Percentiles rank a stretch among this genome's conserved stretches.
Evolutionary conservation across 2,888 invertebrate species (phyloP).

Genomic region (Trissoscelio sp.): DNA sequence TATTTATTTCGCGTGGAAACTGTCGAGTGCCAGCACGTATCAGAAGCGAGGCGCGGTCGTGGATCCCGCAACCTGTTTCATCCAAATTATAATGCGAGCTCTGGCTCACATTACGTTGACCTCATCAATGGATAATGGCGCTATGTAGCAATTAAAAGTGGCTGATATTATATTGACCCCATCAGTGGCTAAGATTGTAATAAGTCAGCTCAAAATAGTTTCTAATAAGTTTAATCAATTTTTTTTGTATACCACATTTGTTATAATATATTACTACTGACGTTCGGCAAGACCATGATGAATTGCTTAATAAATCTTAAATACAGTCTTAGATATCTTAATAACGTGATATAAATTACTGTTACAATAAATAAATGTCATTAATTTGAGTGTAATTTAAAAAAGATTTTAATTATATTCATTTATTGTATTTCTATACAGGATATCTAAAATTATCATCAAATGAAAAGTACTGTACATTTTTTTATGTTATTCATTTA

Average conservation of each 20-base stretch:
- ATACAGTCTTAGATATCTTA: constrained; percentile 6
- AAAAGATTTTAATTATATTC: too few relatives aligned
- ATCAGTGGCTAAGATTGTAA: constrained; percentile 14
- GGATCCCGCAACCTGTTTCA: constrained; percentile 56
- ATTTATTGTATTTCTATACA: too few relatives aligned
- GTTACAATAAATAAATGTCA: neutral
- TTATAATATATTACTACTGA: constrained; percentile 6
- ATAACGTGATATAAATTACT: constrained; percentile 4
- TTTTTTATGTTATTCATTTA: too few relatives aligned
- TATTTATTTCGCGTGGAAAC: constrained; percentile 60
- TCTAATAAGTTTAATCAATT: constrained; percentile 22
- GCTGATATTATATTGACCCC: constrained; percentile 31
- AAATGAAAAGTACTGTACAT: too few relatives aligned
- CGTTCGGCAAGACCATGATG: constrained; percentile 20
- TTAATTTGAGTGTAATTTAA: too few relatives aligned
- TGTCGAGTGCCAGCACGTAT: constrained; percentile 70
- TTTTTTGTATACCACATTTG: constrained; percentile 1
- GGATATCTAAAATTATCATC: too few relatives aligned
- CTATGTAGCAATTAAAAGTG: constrained; percentile 47
- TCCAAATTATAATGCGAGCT: constrained; percentile 72
- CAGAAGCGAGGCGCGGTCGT: constrained; percentile 69
- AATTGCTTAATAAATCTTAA: constrained; percentile 35
- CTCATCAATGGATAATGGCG: constrained; percentile 33
- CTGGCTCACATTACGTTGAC: constrained; percentile 47
- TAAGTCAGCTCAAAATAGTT: constrained; percentile 29